Conservation (phyloP, 2,797 vertebrate genomes). For the Poeciliopsis paucimaculata region DNA sequence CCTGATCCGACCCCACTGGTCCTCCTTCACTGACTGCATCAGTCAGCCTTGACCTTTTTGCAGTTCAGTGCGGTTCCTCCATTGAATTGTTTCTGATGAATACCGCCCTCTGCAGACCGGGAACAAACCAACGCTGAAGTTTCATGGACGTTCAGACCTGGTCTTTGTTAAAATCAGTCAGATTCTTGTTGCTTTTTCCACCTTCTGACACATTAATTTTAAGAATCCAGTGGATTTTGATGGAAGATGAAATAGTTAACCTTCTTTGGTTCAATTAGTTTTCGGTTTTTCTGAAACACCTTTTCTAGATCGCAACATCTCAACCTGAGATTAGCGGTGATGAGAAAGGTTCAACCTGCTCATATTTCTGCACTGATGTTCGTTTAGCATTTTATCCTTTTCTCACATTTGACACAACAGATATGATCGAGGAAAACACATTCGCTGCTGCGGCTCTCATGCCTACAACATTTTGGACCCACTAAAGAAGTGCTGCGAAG, state of each 20-base stretch:
- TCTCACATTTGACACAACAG: slow-evolving; percentile 29
- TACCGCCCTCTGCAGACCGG: background rate
- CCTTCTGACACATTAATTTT: background rate
- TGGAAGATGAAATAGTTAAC: background rate
- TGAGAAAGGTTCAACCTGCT: background rate
- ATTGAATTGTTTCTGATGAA: background rate
- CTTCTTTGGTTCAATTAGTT: background rate
- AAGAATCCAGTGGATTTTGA: background rate
- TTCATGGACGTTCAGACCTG: background rate
- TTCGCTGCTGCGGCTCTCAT: slow-evolving; percentile 60
- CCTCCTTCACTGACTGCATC: background rate
- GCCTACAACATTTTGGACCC: slow-evolving; percentile 35
- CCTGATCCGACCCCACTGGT: background rate
- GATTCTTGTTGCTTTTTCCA: background rate
- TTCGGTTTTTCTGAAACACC: background rate
- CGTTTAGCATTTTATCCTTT: background rate
- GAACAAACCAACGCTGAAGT: background rate
- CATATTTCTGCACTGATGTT: background rate
- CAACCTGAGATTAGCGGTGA: background rate
- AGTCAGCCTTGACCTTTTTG: background rate
- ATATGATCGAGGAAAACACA: background rate
- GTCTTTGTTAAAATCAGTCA: background rate
- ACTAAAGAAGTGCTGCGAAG: slow-evolving; percentile 60
- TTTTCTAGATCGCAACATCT: background rate
- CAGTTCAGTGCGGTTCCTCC: background rate